phyloP scores from a whole-genome alignment of 2,113 vertebrate species.

The Hymenochirus boettgeri region DNA sequence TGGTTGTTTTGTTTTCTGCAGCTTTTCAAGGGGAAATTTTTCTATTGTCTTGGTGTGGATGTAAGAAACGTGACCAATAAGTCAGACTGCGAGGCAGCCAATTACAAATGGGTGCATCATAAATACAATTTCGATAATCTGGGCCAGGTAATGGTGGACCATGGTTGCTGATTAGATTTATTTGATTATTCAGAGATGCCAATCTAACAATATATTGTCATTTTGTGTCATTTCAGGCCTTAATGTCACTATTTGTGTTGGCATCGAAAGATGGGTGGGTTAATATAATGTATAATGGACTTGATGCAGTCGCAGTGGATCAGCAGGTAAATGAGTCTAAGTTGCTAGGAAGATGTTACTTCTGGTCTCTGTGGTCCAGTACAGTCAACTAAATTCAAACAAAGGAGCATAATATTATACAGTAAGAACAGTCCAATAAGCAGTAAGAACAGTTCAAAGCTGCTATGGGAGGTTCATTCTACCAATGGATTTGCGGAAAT shows the following conservation, averaged over 20 bases:
- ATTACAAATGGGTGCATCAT: conserved; percentile 97
- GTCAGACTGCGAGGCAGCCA: conserved; percentile 86
- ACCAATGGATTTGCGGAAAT: no score
- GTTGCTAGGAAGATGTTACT: no score
- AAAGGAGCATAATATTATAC: no score
- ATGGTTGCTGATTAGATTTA: no score
- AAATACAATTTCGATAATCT: conserved; percentile 98
- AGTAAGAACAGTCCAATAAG: no score
- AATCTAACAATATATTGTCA: background rate
- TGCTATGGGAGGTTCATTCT: no score
- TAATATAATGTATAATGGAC: conserved; percentile 97
- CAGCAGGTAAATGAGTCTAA: conserved; percentile 73
- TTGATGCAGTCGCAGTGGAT: conserved; percentile 90
- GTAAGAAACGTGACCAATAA: conserved; percentile 96
- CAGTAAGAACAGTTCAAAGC: no score
- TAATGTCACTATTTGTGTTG: conserved; percentile 97
- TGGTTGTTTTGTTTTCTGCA: conserved; percentile 46
- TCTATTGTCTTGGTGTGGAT: conserved; percentile 87
- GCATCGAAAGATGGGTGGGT: conserved; percentile 98
- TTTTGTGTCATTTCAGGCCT: conserved; percentile 68
- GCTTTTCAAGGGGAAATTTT: conserved; percentile 98
- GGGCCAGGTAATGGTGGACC: conserved; percentile 77
- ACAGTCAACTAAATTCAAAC: no score
- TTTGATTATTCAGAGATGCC: background rate
- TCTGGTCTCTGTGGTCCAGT: no score